These are phyloP conservation scores for Drosophila tripunctata DNA, from an alignment of 2,888 invertebrate species.

Conservation along the genomic window DNA sequence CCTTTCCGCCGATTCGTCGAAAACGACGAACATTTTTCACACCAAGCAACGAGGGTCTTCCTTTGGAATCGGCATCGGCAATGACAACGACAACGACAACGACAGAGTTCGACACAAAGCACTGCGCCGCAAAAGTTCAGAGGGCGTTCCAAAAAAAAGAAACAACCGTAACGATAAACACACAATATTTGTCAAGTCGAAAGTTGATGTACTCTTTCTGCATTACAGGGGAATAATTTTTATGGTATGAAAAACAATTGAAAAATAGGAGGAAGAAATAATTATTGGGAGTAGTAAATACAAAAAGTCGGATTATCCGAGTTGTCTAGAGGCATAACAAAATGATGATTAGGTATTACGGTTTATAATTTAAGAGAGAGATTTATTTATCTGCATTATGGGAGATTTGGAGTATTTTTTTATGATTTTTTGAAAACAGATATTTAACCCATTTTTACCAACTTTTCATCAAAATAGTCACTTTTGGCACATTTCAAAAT, in stretches of 20 bases:
- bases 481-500: too few relatives aligned
- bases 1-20: slow-evolving; percentile 5
- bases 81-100: too few relatives aligned
- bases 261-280: not conserved
- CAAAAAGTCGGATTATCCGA: not conserved
- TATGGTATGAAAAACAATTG: too few relatives aligned
- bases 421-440: too few relatives aligned
- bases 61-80: slow-evolving; percentile 10
- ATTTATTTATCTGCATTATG: too few relatives aligned
- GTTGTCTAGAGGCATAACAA: too few relatives aligned
- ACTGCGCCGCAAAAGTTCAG: slow-evolving; percentile 66
- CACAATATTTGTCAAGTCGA: slow-evolving; percentile 24
- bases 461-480: too few relatives aligned
- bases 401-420: too few relatives aligned
- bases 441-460: too few relatives aligned
- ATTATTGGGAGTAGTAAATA: not conserved
- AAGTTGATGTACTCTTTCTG: slow-evolving; percentile 48
- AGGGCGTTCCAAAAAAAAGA: slow-evolving; percentile 64
- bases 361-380: too few relatives aligned
- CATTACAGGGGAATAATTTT: too few relatives aligned
- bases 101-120: slow-evolving; percentile 48
- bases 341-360: too few relatives aligned
- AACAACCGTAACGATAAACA: slow-evolving; percentile 28
- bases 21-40: slow-evolving; percentile 72
- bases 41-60: slow-evolving; percentile 42